A percentile compares a stretch with the other conserved stretches of the same genome.
Evolutionary conservation across 2,113 vertebrate genomes (phyloP).

Genomic region (Corynorhinus townsendii): DNA sequence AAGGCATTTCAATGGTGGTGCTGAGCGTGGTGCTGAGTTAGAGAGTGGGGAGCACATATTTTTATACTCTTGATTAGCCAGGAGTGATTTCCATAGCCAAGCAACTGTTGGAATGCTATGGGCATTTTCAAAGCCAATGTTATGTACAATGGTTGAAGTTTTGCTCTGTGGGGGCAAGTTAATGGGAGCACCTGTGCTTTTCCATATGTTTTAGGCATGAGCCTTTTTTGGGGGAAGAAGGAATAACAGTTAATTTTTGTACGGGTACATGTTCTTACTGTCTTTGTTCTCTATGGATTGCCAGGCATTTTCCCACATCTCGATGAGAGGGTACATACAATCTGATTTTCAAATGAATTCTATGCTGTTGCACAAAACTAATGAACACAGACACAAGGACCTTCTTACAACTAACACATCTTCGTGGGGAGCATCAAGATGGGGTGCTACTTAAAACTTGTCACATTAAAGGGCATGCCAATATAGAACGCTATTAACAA

Average conservation of each 20-base stretch:
- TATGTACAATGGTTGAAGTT: not conserved
- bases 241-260: not conserved
- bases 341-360: not conserved
- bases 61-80: not conserved
- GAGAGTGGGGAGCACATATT: not conserved
- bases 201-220: not conserved
- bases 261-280: not conserved
- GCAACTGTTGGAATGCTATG: not conserved
- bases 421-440: not conserved
- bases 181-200: not conserved
- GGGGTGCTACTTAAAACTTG: not conserved
- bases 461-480: not conserved
- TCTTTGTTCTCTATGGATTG: not conserved
- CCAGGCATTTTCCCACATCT: not conserved
- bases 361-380: not conserved
- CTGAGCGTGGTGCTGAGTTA: not conserved
- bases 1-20: not conserved
- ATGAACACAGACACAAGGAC: not conserved
- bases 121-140: not conserved
- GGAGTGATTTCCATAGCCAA: not conserved
- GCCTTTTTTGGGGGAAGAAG: accelerated
- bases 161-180: not conserved
- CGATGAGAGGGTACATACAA: not conserved
- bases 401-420: not conserved
- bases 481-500: not conserved